Percentiles rank a stretch among this genome's conserved stretches.
Conservation (phyloP, 2,888 invertebrate species). For the Erebia ligea region DNA sequence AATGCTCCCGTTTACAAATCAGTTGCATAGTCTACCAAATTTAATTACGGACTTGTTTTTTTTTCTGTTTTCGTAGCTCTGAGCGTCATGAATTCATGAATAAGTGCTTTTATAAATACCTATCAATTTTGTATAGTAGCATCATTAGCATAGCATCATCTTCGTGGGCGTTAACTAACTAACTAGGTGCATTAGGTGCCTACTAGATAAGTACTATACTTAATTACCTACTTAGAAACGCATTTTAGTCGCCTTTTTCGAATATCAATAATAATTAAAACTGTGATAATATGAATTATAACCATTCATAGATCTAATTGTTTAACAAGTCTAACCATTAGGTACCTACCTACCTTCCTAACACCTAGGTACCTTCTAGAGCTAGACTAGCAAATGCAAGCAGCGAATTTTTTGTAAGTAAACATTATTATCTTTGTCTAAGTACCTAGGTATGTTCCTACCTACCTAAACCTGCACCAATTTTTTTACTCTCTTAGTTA, state of each 20-base stretch:
- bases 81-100: slow-evolving; percentile 32
- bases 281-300: too few relatives aligned
- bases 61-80: slow-evolving; percentile 33
- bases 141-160: slow-evolving; percentile 18
- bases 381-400: background rate
- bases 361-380: background rate
- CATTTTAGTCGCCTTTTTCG: slow-evolving; percentile 1
- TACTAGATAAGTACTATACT: background rate
- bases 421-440: background rate
- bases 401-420: background rate
- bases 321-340: too few relatives aligned
- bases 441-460: too few relatives aligned
- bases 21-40: slow-evolving; percentile 34
- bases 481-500: too few relatives aligned
- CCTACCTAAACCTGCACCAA: too few relatives aligned
- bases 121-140: background rate
- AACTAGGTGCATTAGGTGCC: too few relatives aligned
- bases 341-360: too few relatives aligned
- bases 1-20: slow-evolving; percentile 18
- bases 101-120: slow-evolving; percentile 3
- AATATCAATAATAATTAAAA: slow-evolving; percentile 4
- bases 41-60: slow-evolving; percentile 31
- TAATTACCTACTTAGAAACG: background rate
- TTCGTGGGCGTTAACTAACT: background rate
- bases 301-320: background rate